Percentiles rank a stretch among this genome's conserved stretches.
These are phyloP conservation scores for Nothocercus nigrocapillus DNA, from an alignment of 2,113 vertebrate species.

Conservation along the genomic window DNA sequence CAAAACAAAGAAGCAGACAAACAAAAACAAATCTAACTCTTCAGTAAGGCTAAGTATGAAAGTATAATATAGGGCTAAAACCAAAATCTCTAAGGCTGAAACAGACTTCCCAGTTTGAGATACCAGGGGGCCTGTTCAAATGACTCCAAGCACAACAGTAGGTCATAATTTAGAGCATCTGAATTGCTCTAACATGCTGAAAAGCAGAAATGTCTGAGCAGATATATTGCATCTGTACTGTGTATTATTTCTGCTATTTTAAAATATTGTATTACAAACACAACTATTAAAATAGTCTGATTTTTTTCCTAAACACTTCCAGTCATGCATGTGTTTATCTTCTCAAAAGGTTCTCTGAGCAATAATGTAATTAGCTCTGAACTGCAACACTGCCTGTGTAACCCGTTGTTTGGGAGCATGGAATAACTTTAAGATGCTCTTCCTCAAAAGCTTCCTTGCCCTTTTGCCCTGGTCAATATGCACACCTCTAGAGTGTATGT, in stretches of 20 bases:
- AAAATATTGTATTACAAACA: conserved; percentile 30
- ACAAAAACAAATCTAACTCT: neutral
- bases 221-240: conserved; percentile 22
- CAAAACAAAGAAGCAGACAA: neutral
- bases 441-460: neutral
- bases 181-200: conserved; percentile 5
- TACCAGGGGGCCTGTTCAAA: neutral
- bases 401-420: neutral
- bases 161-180: neutral
- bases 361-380: neutral
- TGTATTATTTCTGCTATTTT: conserved; percentile 32
- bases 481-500: neutral
- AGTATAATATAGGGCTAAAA: neutral
- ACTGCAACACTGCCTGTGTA: neutral
- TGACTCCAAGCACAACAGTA: conserved; percentile 17
- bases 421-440: neutral
- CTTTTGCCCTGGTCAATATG: neutral
- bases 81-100: neutral
- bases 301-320: conserved; percentile 27
- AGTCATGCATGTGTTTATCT: conserved; percentile 2
- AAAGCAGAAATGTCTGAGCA: conserved; percentile 23
- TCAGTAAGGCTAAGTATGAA: neutral
- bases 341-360: neutral
- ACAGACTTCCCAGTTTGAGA: conserved; percentile 8
- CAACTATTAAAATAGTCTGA: neutral